These are phyloP conservation scores for Netelia melanura DNA, from an alignment of 2,888 invertebrate genomes.

Conservation along the genomic window DNA sequence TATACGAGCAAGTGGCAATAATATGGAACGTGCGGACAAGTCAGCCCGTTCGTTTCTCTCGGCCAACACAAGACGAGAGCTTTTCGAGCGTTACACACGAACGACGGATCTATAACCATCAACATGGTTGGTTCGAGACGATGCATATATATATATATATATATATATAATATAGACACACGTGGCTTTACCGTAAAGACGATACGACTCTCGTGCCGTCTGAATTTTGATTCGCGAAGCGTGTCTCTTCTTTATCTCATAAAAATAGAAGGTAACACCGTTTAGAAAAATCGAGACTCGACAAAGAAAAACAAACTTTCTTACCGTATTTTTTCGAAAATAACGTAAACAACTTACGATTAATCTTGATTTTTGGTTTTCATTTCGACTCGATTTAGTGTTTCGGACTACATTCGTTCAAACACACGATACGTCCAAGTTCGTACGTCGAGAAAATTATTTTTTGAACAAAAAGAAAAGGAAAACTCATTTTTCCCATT, in stretches of 20 bases:
- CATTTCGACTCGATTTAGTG: too few relatives aligned
- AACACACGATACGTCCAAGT: too few relatives aligned
- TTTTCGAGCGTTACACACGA: constrained; percentile 45
- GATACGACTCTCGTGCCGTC: not conserved
- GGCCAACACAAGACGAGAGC: constrained; percentile 5
- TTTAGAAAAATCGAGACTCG: too few relatives aligned
- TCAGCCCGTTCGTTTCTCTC: constrained; percentile 3
- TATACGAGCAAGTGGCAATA: constrained; percentile 25
- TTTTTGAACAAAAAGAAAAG: too few relatives aligned
- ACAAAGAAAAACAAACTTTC: too few relatives aligned
- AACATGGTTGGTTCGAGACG: constrained; percentile 11
- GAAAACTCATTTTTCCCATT: too few relatives aligned
- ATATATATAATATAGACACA: not conserved
- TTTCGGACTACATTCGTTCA: too few relatives aligned
- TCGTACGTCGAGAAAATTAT: too few relatives aligned
- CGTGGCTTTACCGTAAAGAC: not conserved
- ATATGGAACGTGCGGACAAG: constrained; percentile 50
- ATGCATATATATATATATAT: not conserved
- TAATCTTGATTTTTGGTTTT: too few relatives aligned
- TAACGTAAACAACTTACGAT: too few relatives aligned
- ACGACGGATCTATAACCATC: constrained; percentile 48
- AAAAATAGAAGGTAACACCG: not conserved
- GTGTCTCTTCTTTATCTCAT: not conserved
- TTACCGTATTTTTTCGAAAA: too few relatives aligned
- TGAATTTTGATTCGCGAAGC: constrained; percentile 24